Base-by-base conservation (phyloP, 2,888 invertebrate species). In the Hemithea aestivaria region DNA sequence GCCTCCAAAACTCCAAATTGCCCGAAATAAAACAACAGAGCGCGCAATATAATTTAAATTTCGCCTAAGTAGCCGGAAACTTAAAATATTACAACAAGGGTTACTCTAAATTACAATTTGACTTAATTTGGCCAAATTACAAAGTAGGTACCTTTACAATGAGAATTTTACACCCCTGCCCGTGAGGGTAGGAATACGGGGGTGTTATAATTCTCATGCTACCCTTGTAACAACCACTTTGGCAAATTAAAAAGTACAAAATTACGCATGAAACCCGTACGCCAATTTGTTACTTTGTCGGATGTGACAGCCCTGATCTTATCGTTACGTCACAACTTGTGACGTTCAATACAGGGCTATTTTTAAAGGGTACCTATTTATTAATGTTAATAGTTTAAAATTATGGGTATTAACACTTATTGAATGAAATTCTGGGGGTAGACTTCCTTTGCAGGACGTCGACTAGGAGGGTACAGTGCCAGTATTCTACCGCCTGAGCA, bases 231-330 rank as follows among this genome's bases (percentile, higher is more conserved):
- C 48, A 47, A 41, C 41, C 62, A 64, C 63, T 65, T 64, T 65
- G 62, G 54, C 54, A 66, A 63, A 66, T 66, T 65, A 66, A 66
- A 64, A 66, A 64, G 63, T 62, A 56, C 58, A 51, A 49, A 48
- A 47, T 57, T 40, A 52, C 45, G 37, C 56, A 57, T 55, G 57
- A 59, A 60, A 58, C 46, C 46, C 42, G 53, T 48, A 48, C 48
- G 54, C 48, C 63, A 65, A 65, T 65, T 61, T 58, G 60, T 61
- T 54, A 62, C 55, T 52, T 53, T 45, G 41, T 29, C 39, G 29
- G 42, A 31, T 46, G 52, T 48, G 53, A 55, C 56, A 55, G 23
- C 58, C 55, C 53, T 57, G 44, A 44, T 65, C 51, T 59, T 65
- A 65, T 63, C 62, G 34, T 29, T 44, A 35, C 48, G 47, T 49